Evolutionary conservation across 2,113 vertebrate genomes (phyloP), one percentile per base, ranked within the genome.

Genomic region (Procavia capensis): DNA sequence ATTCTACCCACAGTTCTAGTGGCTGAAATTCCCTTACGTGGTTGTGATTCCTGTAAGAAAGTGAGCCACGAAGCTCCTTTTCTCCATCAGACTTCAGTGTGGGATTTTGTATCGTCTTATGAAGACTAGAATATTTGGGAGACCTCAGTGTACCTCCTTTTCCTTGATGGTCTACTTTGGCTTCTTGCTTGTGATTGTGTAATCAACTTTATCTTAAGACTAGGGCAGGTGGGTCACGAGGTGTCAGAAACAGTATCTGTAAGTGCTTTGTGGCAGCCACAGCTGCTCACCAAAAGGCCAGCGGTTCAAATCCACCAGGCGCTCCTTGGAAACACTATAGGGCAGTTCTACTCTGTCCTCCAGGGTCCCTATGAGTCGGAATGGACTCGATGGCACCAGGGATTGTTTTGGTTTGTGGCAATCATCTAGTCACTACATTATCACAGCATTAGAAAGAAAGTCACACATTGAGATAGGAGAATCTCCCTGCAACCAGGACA

Each of bases 171-270:
- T 88, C 90, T 87, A 90, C 29, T 29, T 79, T 61, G 34, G 34
- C 19, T 81, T 92, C 70, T 70, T 75, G 94, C 10, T 89, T 83
- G 70, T 39, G 59, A 41, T 22, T 1, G 0, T 10, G 31, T 78
- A 82, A 74, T 43, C 75, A 68, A 82, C 50, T 75, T 85, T 57
- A 82, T 76, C 64, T 92, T 81, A 63, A 78, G 79, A 27, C 59
- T n/a, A 24, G 95, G 70, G 76, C 9, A 91, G 13, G 13, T 50
- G 13, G 63, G 74, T 81, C 61, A 36, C 19, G 59, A 50, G 31
- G 82, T 88, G 66, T n/a, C 74, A 87, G 45, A 59, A 74, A 74
- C 72, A 89, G 57, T 76, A 72, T 93, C 83, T 96, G 70, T 39
- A 79, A 59, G 31, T 81, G 78, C 20, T 94, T 91, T 93, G n/a